Evolutionary conservation across 2,797 vertebrate genomes (phyloP).

Genomic region (Chanos chanos): DNA sequence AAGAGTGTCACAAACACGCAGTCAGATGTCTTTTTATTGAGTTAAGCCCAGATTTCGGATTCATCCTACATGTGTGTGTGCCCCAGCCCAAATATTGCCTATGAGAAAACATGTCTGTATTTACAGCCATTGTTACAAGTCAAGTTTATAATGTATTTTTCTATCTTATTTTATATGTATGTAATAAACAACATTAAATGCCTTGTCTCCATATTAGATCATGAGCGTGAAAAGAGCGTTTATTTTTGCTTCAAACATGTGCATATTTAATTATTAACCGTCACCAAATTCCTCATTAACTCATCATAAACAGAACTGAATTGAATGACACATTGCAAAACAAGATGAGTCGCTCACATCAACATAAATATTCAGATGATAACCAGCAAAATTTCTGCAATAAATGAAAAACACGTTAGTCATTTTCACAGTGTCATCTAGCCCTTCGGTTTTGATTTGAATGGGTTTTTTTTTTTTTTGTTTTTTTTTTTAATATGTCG

Average conservation of each 20-base stretch:
- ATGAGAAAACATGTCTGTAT: constrained; percentile 87
- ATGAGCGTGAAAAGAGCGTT: constrained; percentile 57
- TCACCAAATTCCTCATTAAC: background rate
- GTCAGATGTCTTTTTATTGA: constrained; percentile 77
- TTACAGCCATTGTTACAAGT: constrained; percentile 91
- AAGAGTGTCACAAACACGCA: constrained; percentile 78
- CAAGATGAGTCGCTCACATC: too few species aligned
- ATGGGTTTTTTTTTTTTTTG: too few species aligned
- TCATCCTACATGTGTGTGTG: constrained; percentile 73
- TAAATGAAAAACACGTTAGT: too few species aligned
- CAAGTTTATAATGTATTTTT: constrained; percentile 93
- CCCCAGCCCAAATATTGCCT: constrained; percentile 86
- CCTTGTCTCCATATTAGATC: constrained; percentile 81
- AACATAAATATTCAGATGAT: too few species aligned
- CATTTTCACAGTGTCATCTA: too few species aligned
- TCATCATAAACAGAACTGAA: background rate
- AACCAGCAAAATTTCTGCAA: too few species aligned
- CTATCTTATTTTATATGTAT: constrained; percentile 93
- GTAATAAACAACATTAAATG: constrained; percentile 85
- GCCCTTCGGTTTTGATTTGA: too few species aligned
- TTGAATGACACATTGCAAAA: too few species aligned
- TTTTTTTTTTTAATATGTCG: too few species aligned
- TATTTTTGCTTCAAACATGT: constrained; percentile 4
- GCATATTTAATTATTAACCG: background rate
- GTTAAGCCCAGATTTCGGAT: constrained; percentile 74